Evolutionary conservation across 2,888 invertebrate genomes (phyloP).

Genomic region (Caradrina clavipalpis): DNA sequence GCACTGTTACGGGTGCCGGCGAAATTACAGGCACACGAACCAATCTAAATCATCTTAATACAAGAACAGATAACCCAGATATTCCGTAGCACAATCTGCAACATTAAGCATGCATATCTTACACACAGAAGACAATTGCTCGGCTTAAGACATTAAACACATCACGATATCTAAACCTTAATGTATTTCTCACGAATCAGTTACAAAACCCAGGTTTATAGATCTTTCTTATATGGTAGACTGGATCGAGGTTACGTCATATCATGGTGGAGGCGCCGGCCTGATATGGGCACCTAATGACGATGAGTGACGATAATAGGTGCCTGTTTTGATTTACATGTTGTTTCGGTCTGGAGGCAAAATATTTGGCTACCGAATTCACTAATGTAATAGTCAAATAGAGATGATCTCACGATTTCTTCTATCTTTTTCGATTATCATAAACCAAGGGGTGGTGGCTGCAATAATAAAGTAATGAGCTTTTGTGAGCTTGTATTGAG

Average conservation of each 20-base stretch:
- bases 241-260: conserved; percentile 42
- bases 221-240: conserved; percentile 25
- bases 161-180: conserved; percentile 57
- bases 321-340: conserved; percentile 12
- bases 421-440: not conserved
- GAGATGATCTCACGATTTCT: conserved; percentile 8
- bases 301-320: conserved; percentile 8
- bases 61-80: conserved; percentile 46
- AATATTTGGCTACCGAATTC: conserved; percentile 4
- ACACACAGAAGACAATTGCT: conserved; percentile 55
- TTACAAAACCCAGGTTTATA: conserved; percentile 53
- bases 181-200: conserved; percentile 55
- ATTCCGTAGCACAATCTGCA: not conserved
- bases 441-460: too few species aligned
- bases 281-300: conserved; percentile 31
- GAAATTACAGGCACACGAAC: conserved; percentile 46
- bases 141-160: conserved; percentile 46
- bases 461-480: too few species aligned
- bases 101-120: conserved; percentile 44
- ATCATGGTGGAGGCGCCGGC: not conserved
- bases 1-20: not conserved
- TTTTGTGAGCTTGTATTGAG: too few species aligned
- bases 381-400: conserved; percentile 5
- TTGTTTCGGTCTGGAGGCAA: not conserved
- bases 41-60: conserved; percentile 45